Percentiles rank a stretch among this genome's conserved stretches.
These are phyloP conservation scores for Betta splendens DNA, from an alignment of 2,797 vertebrate genomes.

Conservation along the genomic window DNA sequence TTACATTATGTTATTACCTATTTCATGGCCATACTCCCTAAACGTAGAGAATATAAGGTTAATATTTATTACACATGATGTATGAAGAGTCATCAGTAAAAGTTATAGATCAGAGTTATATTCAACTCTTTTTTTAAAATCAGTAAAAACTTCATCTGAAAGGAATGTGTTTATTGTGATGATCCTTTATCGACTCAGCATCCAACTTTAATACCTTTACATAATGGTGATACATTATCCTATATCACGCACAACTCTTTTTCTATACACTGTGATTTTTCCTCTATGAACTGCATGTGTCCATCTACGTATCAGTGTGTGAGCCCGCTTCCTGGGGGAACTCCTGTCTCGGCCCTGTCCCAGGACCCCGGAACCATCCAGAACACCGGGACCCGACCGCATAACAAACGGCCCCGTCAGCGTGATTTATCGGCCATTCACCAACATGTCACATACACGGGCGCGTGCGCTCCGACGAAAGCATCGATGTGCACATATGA, in stretches of 20 bases:
- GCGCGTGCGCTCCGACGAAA: constrained; percentile 13
- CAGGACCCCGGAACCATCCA: constrained; percentile 78
- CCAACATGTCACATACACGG: constrained; percentile 46
- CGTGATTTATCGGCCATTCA: constrained; percentile 86
- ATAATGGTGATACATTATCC: background rate
- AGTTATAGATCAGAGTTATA: no score
- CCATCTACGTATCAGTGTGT: background rate
- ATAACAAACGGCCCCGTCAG: constrained; percentile 79
- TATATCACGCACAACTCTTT: background rate
- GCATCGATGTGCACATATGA: constrained; percentile 29
- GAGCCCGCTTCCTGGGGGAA: constrained; percentile 56
- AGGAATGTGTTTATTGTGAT: no score
- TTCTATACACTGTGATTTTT: background rate
- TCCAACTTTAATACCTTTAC: background rate
- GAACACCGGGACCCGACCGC: constrained; percentile 70
- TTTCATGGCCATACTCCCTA: background rate
- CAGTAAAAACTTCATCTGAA: no score
- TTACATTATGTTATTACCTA: background rate
- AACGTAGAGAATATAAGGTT: no score
- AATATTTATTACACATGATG: no score
- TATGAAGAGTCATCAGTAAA: no score
- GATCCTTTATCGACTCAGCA: no score
- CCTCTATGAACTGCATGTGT: constrained; percentile 5
- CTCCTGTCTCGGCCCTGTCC: constrained; percentile 73
- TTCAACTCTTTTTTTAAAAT: no score